Percentiles rank a stretch among this genome's conserved stretches.
Evolutionary conservation across 2,113 vertebrate species (phyloP).

Genomic region (Falco punctatus): DNA sequence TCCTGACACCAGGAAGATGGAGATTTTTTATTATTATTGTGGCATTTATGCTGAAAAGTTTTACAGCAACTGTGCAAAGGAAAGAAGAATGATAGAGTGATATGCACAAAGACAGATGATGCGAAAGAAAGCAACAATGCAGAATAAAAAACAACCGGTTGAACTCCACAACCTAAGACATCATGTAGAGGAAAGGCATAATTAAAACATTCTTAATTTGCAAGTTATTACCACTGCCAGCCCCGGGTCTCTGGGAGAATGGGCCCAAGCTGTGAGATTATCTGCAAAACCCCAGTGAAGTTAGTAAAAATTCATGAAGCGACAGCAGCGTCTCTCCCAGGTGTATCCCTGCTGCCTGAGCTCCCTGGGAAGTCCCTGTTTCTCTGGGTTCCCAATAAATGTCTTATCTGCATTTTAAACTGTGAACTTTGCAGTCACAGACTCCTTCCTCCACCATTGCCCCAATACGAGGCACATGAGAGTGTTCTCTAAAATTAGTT

Average conservation of each 20-base stretch:
- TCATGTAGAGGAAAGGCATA: background rate
- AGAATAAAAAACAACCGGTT: background rate
- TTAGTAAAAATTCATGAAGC: background rate
- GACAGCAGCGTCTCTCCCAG: background rate
- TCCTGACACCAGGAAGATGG: background rate
- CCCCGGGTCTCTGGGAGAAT: background rate
- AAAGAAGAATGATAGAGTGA: background rate
- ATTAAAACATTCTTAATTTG: background rate
- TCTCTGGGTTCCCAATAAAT: background rate
- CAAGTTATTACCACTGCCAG: background rate
- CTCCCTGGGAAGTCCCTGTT: background rate
- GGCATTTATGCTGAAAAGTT: background rate
- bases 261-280: background rate
- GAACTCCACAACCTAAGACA: background rate
- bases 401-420: background rate
- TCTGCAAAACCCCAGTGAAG: background rate
- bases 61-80: background rate
- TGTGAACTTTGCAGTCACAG: background rate
- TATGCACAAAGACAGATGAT: background rate
- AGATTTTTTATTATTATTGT: background rate
- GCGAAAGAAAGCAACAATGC: background rate
- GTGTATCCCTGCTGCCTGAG: background rate
- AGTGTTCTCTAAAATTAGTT: background rate
- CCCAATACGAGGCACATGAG: background rate
- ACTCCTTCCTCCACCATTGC: background rate